Evolutionary conservation across 2,113 vertebrate genomes (phyloP), one percentile per base, ranked within the genome.

Genomic region (Strigops habroptila): DNA sequence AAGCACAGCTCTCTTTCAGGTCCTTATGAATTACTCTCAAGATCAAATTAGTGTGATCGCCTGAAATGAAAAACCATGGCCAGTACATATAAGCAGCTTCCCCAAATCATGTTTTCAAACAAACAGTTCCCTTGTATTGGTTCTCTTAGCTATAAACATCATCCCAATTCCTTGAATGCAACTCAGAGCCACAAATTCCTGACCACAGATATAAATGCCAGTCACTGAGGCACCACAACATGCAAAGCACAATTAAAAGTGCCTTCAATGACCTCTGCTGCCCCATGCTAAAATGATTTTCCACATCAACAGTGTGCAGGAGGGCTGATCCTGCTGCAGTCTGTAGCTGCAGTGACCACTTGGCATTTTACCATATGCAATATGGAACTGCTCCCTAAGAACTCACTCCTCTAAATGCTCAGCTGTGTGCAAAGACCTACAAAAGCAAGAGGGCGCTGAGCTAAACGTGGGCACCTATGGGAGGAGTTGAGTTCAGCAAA

Each of bases 211-310:
- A 84, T 6, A 71, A 83, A 75, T 23, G 84, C 65, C 79, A 44
- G 5, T 30, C 79, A 75, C 39, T 39, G 49, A 93, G 65, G 52
- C 68, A 63, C 73, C 79, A 59, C 57, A 64, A 95, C 39, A 48
- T 19, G 43, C 17, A 90, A 91, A 92, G 67, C 49, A 28, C 24
- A 70, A 71, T 83, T 85, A 93, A 35, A 95, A 86, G 39, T 57
- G 73, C 65, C 75, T 64, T 78, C 33, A 18, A 4, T 90, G 96
- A 96, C 92, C 78, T 93, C 83, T 35, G 33, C 48, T 53, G 59
- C 70, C 74, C 82, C 84, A 48, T 10, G n/a, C 84, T 65, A 94
- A 88, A 93, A 62, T 69, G 80, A 86, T 71, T 94, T 95, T 96
- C 93, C 93, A 90, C 24, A 82, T 79, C 90, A 94, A 51, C 48